phyloP scores from a whole-genome alignment of 2,888 invertebrate genomes.

The Chymomyza amoena region DNA sequence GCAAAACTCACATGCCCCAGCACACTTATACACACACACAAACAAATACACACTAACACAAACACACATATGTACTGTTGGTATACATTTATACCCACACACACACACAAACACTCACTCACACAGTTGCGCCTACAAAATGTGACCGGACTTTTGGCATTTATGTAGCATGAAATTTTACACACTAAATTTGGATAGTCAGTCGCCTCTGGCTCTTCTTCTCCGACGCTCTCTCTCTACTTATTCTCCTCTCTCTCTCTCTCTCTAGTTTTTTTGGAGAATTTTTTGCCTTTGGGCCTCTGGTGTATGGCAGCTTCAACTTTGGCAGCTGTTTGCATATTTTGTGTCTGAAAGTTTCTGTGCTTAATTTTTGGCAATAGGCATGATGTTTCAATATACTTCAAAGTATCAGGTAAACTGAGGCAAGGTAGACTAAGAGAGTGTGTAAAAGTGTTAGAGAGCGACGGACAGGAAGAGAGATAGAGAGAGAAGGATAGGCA shows the following conservation, averaged over 20 bases:
- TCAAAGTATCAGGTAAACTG: not conserved
- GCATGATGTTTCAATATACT: not conserved
- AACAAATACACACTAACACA: constrained; percentile 7
- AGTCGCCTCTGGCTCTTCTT: not conserved
- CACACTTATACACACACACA: constrained; percentile 17
- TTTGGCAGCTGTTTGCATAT: not conserved
- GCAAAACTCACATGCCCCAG: constrained; percentile 40
- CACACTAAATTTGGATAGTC: not conserved
- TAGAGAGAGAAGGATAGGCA: too few species aligned
- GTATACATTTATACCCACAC: not conserved
- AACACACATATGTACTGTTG: constrained; percentile 7
- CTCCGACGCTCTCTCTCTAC: not conserved
- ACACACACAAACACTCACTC: not conserved
- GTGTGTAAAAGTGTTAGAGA: not conserved
- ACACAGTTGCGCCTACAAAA: not conserved
- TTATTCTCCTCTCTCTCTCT: not conserved
- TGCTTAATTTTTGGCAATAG: not conserved
- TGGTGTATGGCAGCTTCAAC: not conserved
- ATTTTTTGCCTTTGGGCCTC: not conserved
- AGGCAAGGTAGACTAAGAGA: not conserved
- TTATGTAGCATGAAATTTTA: not conserved
- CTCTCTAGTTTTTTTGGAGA: not conserved
- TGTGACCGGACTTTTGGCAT: not conserved
- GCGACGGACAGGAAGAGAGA: not conserved
- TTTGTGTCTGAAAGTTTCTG: not conserved